Base-by-base conservation (phyloP, 2,113 vertebrate genomes). In the Sardina pilchardus region DNA sequence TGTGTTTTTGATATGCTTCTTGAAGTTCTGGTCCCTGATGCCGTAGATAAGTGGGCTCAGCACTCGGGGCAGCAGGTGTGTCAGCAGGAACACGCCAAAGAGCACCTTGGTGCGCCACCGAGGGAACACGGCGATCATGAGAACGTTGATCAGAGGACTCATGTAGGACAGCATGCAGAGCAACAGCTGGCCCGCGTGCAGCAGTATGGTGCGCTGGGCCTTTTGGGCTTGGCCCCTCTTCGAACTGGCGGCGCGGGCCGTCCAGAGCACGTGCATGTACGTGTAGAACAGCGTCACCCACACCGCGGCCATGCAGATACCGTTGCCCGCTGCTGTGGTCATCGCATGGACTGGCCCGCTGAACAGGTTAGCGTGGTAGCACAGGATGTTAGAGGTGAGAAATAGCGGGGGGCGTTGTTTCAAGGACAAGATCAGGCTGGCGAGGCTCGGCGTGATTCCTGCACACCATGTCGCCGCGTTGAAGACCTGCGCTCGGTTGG, bases 21-120 rank as follows among this genome's bases (percentile, higher is more conserved):
- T 87, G 81, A 87, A 89, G 21, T 67, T 81, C 48, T 85, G 67
- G 81, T 87, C 88, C 36, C 88, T 87, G 63, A 88, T 42, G 7
- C 83, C 85, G 30, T 89, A 86, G 16, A 89, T 87, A 5, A 89
- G 67, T 6, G 88, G 85, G 17, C 83, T 89, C 6, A 85, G 84
- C 8, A 84, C 26, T 5, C 71, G 67, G 19, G 86, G 84, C 9
- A 87, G 24, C 12, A 87, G 83, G 36, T 34, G 47, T 0, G 81
- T 63, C 34, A 83, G 14, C 36, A 83, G 24, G n/a, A 80, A 84
- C 17, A 5, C 75, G 56, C 48, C 45, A 53, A 71, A 87, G 19
- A 43, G 34, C 5, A 89, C 45, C 30, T 44, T 63, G 6, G 21
- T 34, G 19, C 34, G 44, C 21, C 81, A 83, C 12, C 14, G 1